Conservation (phyloP, 2,113 vertebrate genomes). For the Caloenas nicobarica region DNA sequence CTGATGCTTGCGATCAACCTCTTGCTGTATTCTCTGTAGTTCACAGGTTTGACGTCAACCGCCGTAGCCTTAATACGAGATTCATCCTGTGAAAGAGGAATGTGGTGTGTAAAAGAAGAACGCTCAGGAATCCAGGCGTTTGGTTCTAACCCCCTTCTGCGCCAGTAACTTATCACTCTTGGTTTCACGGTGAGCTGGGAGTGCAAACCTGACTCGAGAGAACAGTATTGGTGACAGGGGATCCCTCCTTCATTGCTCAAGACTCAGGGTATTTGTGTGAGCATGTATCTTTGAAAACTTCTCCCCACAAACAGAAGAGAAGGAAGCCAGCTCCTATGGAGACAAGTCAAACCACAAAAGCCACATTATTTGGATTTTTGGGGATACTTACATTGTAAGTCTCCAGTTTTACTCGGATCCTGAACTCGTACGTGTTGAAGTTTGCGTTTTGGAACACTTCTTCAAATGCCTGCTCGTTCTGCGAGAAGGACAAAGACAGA, state of each 20-base stretch:
- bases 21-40: conserved; percentile 90
- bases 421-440: conserved; percentile 90
- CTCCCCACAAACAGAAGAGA: neutral
- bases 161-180: neutral
- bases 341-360: neutral
- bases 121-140: neutral
- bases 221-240: neutral
- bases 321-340: neutral
- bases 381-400: conserved; percentile 91
- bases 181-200: neutral
- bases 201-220: neutral
- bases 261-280: neutral
- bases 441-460: conserved; percentile 93
- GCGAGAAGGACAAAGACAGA: conserved; percentile 53
- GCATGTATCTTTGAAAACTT: neutral
- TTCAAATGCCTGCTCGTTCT: conserved; percentile 93
- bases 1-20: conserved; percentile 89
- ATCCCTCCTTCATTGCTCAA: neutral
- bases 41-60: conserved; percentile 89
- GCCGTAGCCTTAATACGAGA: conserved; percentile 94
- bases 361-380: neutral
- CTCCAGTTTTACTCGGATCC: conserved; percentile 91
- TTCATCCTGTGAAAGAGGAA: conserved; percentile 84
- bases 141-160: neutral
- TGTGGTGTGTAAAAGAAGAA: neutral